Percentiles rank a stretch among this genome's conserved stretches.
These are phyloP conservation scores for Pelochelys cantorii DNA, from an alignment of 2,797 vertebrate genomes.

Conservation along the genomic window DNA sequence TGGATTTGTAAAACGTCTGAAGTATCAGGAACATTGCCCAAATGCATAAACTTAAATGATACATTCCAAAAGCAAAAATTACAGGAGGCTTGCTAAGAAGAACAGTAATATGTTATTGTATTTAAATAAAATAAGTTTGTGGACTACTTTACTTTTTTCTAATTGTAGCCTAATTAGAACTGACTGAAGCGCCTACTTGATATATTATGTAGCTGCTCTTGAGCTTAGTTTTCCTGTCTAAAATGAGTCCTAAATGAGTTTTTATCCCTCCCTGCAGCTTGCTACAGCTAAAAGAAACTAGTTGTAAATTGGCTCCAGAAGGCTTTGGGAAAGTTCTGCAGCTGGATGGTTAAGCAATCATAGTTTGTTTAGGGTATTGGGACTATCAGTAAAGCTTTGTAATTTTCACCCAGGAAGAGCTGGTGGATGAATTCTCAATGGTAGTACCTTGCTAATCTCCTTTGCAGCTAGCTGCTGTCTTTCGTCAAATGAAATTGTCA, in stretches of 20 bases:
- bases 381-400: constrained; percentile 29
- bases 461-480: constrained; percentile 56
- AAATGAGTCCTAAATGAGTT: constrained; percentile 51
- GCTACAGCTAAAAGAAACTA: constrained; percentile 41
- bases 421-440: constrained; percentile 36
- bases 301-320: constrained; percentile 24
- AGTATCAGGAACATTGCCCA: constrained; percentile 56
- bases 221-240: constrained; percentile 17
- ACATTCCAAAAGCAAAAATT: constrained; percentile 3
- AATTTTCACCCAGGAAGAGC: constrained; percentile 18
- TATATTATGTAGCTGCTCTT: constrained; percentile 55
- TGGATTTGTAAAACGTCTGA: constrained; percentile 66
- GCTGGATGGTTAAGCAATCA: background rate
- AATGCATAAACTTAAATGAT: constrained; percentile 66
- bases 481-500: constrained; percentile 36
- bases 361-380: constrained; percentile 3
- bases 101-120: constrained; percentile 17
- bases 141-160: constrained; percentile 50
- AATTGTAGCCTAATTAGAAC: constrained; percentile 53
- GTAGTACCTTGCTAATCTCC: constrained; percentile 31
- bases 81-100: background rate
- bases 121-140: constrained; percentile 54
- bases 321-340: background rate
- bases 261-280: constrained; percentile 57
- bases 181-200: constrained; percentile 60